A percentile compares a stretch with the other conserved stretches of the same genome.
phyloP scores from a whole-genome alignment of 2,113 vertebrate genomes.

The Edolisoma coerulescens region DNA sequence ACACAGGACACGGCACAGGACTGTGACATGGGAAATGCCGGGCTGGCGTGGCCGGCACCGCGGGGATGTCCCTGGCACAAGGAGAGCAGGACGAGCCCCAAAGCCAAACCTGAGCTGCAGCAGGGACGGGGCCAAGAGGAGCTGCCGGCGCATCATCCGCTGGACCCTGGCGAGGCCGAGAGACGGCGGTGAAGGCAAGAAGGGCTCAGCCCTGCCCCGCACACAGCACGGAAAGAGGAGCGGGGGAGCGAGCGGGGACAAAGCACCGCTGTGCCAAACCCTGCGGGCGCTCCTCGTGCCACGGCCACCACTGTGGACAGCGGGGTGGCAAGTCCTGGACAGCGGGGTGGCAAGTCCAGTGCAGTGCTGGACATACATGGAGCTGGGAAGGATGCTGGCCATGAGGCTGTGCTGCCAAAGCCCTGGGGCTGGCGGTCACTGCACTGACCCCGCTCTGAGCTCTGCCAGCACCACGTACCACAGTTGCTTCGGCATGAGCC shows the following conservation, averaged over 20 bases:
- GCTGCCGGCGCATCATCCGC: conserved; percentile 76
- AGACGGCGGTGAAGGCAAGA: conserved; percentile 34
- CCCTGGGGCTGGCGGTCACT: neutral
- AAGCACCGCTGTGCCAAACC: neutral
- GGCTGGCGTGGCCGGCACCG: neutral
- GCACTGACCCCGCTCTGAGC: neutral
- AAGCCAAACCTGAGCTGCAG: conserved; percentile 77
- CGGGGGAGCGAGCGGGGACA: rapidly evolving
- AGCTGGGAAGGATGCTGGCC: neutral
- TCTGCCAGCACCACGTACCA: neutral
- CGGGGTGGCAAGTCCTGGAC: rapidly evolving
- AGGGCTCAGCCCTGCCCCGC: neutral
- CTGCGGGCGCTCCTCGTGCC: rapidly evolving
- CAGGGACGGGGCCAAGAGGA: conserved; percentile 70
- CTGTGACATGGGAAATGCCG: rapidly evolving
- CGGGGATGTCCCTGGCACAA: neutral
- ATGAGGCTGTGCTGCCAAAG: rapidly evolving
- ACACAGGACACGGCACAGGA: neutral
- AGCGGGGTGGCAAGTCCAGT: neutral
- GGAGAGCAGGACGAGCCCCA: neutral
- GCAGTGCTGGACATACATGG: rapidly evolving
- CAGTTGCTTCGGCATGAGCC: rapidly evolving
- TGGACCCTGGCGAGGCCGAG: conserved; percentile 72
- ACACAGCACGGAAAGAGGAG: neutral
- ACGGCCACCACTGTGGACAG: rapidly evolving